phyloP scores from a whole-genome alignment of 1,140 invertebrate species.

The Bombus difficillimus region DNA sequence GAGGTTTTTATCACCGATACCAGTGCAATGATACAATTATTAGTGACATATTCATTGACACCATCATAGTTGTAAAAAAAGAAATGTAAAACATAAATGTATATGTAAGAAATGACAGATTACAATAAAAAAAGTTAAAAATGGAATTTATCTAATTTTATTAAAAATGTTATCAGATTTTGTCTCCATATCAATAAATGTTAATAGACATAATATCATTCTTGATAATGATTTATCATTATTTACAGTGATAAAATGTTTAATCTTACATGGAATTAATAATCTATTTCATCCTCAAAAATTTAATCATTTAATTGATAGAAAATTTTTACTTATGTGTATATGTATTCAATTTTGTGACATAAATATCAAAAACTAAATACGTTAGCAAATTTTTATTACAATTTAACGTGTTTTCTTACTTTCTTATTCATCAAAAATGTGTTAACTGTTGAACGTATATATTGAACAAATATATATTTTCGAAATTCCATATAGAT shows the following conservation, averaged over 20 bases:
- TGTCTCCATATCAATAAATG: not conserved
- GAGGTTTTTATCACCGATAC: not conserved
- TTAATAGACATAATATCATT: not conserved
- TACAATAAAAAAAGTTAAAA: constrained; percentile 22
- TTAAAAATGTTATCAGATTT: not conserved
- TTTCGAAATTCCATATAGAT: not conserved
- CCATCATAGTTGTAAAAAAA: not conserved
- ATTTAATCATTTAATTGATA: not conserved
- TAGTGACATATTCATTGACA: not conserved
- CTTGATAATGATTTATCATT: not conserved
- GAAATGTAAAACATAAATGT: not conserved
- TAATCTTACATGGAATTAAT: too few relatives aligned
- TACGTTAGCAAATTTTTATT: not conserved
- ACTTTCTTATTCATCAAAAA: not conserved
- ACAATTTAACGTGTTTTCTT: not conserved
- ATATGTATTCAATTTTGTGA: not conserved
- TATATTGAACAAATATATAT: not conserved
- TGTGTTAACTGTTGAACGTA: not conserved
- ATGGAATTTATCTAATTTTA: not conserved
- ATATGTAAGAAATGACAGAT: not conserved
- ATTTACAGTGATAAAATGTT: not conserved
- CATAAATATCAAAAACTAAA: not conserved
- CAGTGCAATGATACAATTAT: constrained; percentile 2
- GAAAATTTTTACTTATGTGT: not conserved
- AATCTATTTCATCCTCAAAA: not conserved